Evolutionary conservation across 2,888 invertebrate genomes (phyloP).

Genomic region (Callinectes sapidus): DNA sequence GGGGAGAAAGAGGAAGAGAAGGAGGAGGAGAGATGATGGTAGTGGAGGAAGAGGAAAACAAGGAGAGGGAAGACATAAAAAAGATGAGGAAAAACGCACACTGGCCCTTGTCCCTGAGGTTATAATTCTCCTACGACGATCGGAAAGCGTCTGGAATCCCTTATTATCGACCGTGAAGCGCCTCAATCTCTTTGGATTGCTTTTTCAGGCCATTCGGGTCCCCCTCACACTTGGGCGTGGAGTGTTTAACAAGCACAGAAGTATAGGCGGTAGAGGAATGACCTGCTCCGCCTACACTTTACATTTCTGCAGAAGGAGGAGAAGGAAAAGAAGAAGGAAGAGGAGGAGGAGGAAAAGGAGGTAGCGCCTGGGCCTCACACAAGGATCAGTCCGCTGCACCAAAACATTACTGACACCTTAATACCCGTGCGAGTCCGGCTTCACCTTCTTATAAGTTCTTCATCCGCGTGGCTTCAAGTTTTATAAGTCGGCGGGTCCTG

Average conservation of each 20-base stretch:
- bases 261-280: background rate
- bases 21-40: background rate
- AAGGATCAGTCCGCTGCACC: constrained; percentile 31
- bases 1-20: background rate
- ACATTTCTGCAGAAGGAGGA: background rate
- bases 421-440: constrained; percentile 52
- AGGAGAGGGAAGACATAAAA: background rate
- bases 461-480: constrained; percentile 58
- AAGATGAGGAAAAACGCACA: constrained; percentile 37
- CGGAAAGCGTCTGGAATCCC: constrained; percentile 42
- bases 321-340: background rate
- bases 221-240: background rate
- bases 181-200: constrained; percentile 43
- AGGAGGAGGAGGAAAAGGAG: background rate
- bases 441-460: constrained; percentile 62
- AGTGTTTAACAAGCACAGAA: background rate
- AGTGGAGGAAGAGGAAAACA: constrained; percentile 28
- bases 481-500: constrained; percentile 49
- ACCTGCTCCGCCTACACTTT: background rate
- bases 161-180: constrained; percentile 40
- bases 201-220: background rate
- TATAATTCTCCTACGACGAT: constrained; percentile 38
- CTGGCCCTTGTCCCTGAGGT: constrained; percentile 20
- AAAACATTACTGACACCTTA: constrained; percentile 67
- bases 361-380: constrained; percentile 6